Evolutionary conservation across 2,888 invertebrate genomes (phyloP), one percentile per base, ranked within the genome.

Genomic region (Leptarthrus brevirostris): DNA sequence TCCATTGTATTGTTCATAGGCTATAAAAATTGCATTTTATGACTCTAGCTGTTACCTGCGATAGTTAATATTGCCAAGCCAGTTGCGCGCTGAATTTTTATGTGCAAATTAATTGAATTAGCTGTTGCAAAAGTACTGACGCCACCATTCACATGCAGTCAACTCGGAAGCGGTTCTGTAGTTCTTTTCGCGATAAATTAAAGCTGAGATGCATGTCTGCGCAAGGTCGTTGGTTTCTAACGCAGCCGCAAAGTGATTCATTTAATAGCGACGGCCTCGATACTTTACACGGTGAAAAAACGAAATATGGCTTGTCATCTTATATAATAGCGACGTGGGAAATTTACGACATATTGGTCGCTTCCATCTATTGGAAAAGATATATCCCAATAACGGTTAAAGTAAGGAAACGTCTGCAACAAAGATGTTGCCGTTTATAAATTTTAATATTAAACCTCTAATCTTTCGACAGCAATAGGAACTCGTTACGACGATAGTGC

Each of bases 21-120:
- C 69, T 34, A 52, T 69, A 69, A 69, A 66, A 52, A 69, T 69
- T 69, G 69, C 69, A 69, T 52, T 69, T 69, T 69, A 69, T 8
- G 69, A 52, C 52, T 40, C 52, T 20, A 34, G 52, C 69, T 30
- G 69, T 52, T 52, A 20, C 69, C 49, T 69, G 52, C 12, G 52
- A 69, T 52, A 2, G 44, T 44, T 20, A 30, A 14, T 44, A 30
- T 30, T 52, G 52, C 18, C 30, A 34, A 49, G 52, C 52, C 44
- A 34, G 34, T 44, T 47, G 64, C 64, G 24, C 64, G 47, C 47
- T 47, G 64, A 26, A 69, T 69, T 69, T 69, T 52, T 69, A 69
- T 69, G 69, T 36, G 34, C 30, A 69, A 69, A 52, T 69, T 69
- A 69, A 69, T 69, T 69, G 20, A 69, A 52, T 69, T 30, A 34